Base-by-base conservation (phyloP, 2,113 vertebrate species). In the Natator depressus region DNA sequence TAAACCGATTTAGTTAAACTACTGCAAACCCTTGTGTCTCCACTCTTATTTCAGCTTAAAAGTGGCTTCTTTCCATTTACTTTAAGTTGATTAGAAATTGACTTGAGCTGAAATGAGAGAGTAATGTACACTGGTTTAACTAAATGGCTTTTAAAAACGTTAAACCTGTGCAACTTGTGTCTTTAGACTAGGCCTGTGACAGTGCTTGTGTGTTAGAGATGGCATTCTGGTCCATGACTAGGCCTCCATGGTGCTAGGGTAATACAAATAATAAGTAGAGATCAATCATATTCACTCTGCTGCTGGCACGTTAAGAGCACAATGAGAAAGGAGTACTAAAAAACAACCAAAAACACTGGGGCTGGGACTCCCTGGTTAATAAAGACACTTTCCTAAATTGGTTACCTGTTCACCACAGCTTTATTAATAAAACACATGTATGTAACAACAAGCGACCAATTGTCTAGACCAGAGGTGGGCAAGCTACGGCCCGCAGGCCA, bases 281-380 rank as follows among this genome's bases (percentile, higher is more conserved):
- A 42, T 76, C 8, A 22, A 76, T 76, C 38, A 76, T 10, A 25
- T 76, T 42, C 69, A 72, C 14, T 62, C 59, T 14, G 13, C 59
- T 62, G 27, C 35, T 72, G 31, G 65, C n/a, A 72, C 35, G 9
- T 75, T 75, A 38, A 75, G 24, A 76, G 22, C 20, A 17, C 62
- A 42, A 20, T 76, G 38, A 76, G 11, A 2, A 35, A 29, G 6
- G 14, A 31, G 46, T 82, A 46, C 6, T 35, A 0, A 1, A 14
- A 5, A 80, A 14, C 89, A 72, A 17, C 13, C 1, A 4, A 19
- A 35, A 0, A 31, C 51, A 42, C 10, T 7, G 47, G 46, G 2
- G 5, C 22, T 17, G 69, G n/a, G 42, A 3, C 2, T 46, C 9
- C 1, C 5, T 13, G 20, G n/a, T n/a, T 4, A 42, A 31, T 3